Evolutionary conservation across 2,888 invertebrate species (phyloP), one percentile per base, ranked within the genome.

Genomic region (Nomada fucata): DNA sequence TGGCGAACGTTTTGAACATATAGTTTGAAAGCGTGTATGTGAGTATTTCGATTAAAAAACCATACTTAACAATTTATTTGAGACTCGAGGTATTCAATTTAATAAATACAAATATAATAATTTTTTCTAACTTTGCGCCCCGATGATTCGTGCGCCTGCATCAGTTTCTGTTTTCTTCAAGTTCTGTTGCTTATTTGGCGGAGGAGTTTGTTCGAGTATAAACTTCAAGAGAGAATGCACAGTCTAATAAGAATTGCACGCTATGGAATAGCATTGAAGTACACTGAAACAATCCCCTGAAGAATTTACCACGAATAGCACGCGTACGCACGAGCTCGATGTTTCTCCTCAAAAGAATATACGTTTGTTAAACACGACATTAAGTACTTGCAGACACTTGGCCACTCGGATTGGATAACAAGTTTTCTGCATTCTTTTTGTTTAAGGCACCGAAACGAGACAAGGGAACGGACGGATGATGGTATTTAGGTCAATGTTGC

Each of bases 401-500:
- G 13, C 0, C 55, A 11, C 2, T 69, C 65, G 15, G 18, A 20
- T 60, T 53, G 3, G 50, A 42, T 70, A 52, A 60, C 60, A 18
- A 26, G 23, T 7, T 71, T 50, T 53, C 1, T 26, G 5, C 29
- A 20, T 71, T 71, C 52, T 63, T 61, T 13, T 26, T 36, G 44
- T 36, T 36, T 36, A 20, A 61, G 20, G 15, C 36, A 11, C 57
- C 72, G 69, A 69, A 84, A 82, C 55, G 53, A 85, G 80, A 74
- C 79, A 83, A 86, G 85, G 76, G 88, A 88, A 69, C 63, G 82
- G 82, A 86, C 70, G 59, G n/a, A 47, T 18, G 53, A 29, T 70
- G 82, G 86, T 87, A 92, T 91, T 86, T 82, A 82, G 93, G 92
- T 91, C 93, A 93, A 92, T 92, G 92, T 91, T 90, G 79, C 83